A percentile compares a stretch with the other conserved stretches of the same genome.
phyloP scores from a whole-genome alignment of 2,113 vertebrate species.

The Cairina moschata region DNA sequence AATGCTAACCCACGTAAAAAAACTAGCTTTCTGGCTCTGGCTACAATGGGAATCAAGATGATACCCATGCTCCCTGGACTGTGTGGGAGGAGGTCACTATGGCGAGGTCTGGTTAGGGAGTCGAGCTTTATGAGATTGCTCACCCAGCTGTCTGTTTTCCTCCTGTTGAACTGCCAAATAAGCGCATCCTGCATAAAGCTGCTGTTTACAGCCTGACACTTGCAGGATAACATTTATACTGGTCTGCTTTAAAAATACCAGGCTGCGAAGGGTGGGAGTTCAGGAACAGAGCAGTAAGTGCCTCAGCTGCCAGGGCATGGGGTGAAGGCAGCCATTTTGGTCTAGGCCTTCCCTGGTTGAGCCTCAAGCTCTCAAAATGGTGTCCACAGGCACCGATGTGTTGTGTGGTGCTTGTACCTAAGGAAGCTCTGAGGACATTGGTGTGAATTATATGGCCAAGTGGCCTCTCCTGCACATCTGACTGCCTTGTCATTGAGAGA shows the following conservation, averaged over 20 bases:
- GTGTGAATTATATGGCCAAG: fast-evolving
- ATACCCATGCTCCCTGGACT: not conserved
- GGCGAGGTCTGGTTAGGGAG: not conserved
- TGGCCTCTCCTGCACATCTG: not conserved
- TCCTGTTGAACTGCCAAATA: not conserved
- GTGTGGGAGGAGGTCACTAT: not conserved
- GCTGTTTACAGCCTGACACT: not conserved
- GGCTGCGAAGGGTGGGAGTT: not conserved
- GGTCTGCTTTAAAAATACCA: not conserved
- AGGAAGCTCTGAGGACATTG: not conserved
- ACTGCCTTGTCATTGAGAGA: not conserved
- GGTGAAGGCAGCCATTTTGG: not conserved
- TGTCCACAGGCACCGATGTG: fast-evolving
- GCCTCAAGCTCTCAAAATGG: fast-evolving
- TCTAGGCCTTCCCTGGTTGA: fast-evolving
- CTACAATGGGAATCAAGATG: not conserved
- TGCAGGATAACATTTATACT: not conserved
- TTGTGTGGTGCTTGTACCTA: too few relatives aligned
- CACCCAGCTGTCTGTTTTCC: fast-evolving
- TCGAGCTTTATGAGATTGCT: not conserved
- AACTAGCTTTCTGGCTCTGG: not conserved
- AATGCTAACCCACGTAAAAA: not conserved
- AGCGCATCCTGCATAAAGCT: not conserved
- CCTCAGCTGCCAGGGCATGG: not conserved
- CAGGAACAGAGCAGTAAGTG: not conserved